These are phyloP conservation scores for Epiblema foenella DNA, from an alignment of 2,888 invertebrate species.

Conservation along the genomic window DNA sequence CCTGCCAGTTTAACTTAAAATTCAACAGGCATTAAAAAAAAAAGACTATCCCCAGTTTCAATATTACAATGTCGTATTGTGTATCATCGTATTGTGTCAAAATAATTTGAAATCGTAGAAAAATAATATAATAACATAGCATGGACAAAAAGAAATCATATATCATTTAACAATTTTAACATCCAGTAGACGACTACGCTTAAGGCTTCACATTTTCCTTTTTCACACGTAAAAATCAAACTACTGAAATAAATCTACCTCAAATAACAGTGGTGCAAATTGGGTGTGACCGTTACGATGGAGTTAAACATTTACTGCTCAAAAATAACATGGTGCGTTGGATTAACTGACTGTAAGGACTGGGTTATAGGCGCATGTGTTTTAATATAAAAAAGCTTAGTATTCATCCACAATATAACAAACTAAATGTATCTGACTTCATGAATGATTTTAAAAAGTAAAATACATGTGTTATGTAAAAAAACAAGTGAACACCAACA, in stretches of 20 bases:
- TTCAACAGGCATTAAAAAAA: too few species aligned
- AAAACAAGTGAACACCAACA: too few species aligned
- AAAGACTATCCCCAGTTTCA: too few species aligned
- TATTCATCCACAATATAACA: too few species aligned
- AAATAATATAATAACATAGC: not conserved
- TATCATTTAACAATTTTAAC: not conserved
- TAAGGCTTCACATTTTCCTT: not conserved
- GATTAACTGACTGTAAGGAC: conserved; percentile 5
- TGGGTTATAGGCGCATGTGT: not conserved
- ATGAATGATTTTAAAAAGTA: too few species aligned
- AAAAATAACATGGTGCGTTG: conserved; percentile 49
- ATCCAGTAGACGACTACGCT: not conserved
- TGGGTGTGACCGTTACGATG: conserved; percentile 14
- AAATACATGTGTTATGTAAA: too few species aligned
- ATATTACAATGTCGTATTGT: too few species aligned
- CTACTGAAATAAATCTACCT: conserved; percentile 28
- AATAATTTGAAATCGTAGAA: not conserved
- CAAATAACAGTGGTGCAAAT: conserved; percentile 26
- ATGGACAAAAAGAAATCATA: not conserved
- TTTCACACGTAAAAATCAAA: not conserved
- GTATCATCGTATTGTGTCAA: too few species aligned
- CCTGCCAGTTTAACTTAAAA: too few species aligned
- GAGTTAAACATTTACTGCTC: conserved; percentile 37
- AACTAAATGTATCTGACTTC: too few species aligned
- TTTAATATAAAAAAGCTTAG: not conserved